These are phyloP conservation scores for Podotricha telesiphe DNA, from an alignment of 2,888 invertebrate species.

Conservation along the genomic window DNA sequence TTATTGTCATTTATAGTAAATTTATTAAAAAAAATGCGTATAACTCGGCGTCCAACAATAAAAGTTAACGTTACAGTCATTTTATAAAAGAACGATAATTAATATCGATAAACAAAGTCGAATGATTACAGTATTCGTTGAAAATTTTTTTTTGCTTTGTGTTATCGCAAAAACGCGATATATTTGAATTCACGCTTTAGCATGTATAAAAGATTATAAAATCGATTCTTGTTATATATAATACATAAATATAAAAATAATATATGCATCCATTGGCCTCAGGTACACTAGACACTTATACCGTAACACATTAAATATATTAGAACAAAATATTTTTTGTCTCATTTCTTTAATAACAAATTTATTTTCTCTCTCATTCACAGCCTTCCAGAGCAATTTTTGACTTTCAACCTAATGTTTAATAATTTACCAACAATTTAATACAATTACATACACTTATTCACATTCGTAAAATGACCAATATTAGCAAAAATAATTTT, in stretches of 20 bases:
- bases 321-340: not conserved
- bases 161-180: slow-evolving; percentile 24
- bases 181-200: slow-evolving; percentile 17
- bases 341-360: slow-evolving; percentile 10
- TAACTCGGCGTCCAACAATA: not conserved
- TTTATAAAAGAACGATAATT: slow-evolving; percentile 6
- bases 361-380: slow-evolving; percentile 27
- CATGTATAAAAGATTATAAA: slow-evolving; percentile 12
- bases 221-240: slow-evolving; percentile 18
- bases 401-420: slow-evolving; percentile 12
- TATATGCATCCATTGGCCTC: slow-evolving; percentile 34
- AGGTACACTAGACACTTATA: slow-evolving; percentile 40
- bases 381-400: slow-evolving; percentile 32
- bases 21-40: not conserved
- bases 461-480: not conserved
- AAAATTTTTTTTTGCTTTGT: slow-evolving; percentile 7
- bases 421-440: not conserved
- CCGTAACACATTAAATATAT: slow-evolving; percentile 31
- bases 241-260: slow-evolving; percentile 34
- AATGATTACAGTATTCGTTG: not conserved
- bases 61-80: slow-evolving; percentile 1
- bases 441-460: not conserved
- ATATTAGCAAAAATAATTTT: slow-evolving; percentile 15
- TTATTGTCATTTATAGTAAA: slow-evolving; percentile 5
- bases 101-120: slow-evolving; percentile 3